Evolutionary conservation across 37 sponge, comb jelly and placozoan genomes (phyloP).

Genomic region (Agelas oroides): DNA sequence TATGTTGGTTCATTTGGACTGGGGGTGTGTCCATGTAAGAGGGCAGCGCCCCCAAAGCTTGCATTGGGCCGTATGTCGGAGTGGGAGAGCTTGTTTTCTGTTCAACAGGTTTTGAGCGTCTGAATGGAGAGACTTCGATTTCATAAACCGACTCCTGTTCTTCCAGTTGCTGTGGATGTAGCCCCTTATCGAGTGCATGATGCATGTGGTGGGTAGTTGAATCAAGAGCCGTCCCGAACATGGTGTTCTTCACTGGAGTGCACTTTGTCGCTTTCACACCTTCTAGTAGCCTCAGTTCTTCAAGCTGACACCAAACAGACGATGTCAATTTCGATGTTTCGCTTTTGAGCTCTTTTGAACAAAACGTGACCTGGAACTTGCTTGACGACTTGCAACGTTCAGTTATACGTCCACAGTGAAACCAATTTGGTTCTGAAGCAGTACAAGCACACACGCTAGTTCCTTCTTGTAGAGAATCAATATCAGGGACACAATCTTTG

Average conservation of each 20-base stretch:
- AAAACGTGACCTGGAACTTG: background rate
- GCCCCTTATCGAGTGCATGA: constrained; percentile 3
- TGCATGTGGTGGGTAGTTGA: background rate
- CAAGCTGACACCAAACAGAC: background rate
- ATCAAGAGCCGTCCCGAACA: constrained; percentile 25
- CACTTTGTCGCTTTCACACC: constrained; percentile 29
- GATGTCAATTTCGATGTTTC: background rate
- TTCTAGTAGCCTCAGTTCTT: constrained; percentile 15
- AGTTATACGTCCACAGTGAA: background rate
- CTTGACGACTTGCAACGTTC: background rate
- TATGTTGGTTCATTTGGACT: background rate
- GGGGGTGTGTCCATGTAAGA: constrained; percentile 46
- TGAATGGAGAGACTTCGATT: constrained; percentile 24
- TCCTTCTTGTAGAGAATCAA: background rate
- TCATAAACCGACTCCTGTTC: background rate
- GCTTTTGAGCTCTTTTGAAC: background rate
- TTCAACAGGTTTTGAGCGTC: constrained; percentile 4
- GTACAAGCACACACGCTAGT: constrained; percentile 2
- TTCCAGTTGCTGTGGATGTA: background rate
- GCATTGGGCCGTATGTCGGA: constrained; percentile 66
- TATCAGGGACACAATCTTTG: constrained; percentile 6
- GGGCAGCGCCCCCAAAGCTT: constrained; percentile 62
- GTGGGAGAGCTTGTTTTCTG: constrained; percentile 18
- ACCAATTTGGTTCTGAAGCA: background rate
- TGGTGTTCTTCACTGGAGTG: background rate